Evolutionary conservation across 2,888 invertebrate genomes (phyloP).

Genomic region (Timema podura): DNA sequence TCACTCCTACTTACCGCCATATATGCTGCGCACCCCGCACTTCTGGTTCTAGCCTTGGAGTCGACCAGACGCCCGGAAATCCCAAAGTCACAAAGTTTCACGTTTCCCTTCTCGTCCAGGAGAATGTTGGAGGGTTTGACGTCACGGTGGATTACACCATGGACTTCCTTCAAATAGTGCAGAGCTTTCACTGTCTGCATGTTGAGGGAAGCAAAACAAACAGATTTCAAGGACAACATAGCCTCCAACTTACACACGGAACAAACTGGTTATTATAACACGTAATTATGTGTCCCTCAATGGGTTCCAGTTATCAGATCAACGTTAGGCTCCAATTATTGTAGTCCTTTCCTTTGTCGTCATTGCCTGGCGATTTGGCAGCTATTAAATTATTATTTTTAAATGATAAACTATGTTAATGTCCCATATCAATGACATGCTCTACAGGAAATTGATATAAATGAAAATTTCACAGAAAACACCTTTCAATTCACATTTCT

Average conservation of each 20-base stretch:
- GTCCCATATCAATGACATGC: no score
- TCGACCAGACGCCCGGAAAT: slow-evolving; percentile 97
- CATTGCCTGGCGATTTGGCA: no score
- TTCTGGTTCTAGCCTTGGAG: slow-evolving; percentile 95
- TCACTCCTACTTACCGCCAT: slow-evolving; percentile 73
- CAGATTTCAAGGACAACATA: slow-evolving; percentile 19
- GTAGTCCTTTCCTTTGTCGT: no score
- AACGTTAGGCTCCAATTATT: no score
- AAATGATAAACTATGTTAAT: no score
- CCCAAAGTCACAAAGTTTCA: slow-evolving; percentile 99
- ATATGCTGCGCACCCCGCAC: slow-evolving; percentile 98
- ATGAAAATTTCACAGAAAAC: no score
- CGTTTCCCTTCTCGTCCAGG: slow-evolving; percentile 88
- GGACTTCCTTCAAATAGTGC: slow-evolving; percentile 94
- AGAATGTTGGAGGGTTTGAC: slow-evolving; percentile 99
- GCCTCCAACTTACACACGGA: neutral
- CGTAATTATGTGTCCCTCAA: no score
- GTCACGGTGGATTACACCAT: slow-evolving; percentile 96
- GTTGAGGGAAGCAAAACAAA: slow-evolving; percentile 32
- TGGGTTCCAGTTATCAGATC: no score
- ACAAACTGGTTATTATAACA: slow-evolving; percentile 18
- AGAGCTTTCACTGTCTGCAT: slow-evolving; percentile 88
- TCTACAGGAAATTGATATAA: no score
- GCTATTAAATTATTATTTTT: no score
- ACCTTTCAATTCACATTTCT: no score